These are phyloP conservation scores for Myotis yumanensis DNA, from an alignment of 2,113 vertebrate genomes.

Conservation along the genomic window DNA sequence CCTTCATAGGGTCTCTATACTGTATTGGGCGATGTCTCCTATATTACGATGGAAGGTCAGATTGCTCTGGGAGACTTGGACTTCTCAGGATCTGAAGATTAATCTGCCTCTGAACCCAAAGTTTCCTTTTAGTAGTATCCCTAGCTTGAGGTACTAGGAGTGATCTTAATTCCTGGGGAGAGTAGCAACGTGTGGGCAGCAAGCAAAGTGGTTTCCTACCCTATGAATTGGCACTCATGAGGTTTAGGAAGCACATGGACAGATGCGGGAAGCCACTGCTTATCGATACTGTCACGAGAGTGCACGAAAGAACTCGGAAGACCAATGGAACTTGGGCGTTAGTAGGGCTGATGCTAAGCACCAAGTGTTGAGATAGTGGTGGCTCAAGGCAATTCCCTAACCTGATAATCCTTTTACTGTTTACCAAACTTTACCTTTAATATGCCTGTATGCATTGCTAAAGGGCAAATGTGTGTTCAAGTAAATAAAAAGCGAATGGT, in stretches of 20 bases:
- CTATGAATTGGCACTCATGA: accelerated
- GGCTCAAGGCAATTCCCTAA: no score
- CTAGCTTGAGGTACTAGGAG: background rate
- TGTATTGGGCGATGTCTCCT: background rate
- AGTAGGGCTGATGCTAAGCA: no score
- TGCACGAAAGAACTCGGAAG: no score
- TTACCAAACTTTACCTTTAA: no score
- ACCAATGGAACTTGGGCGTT: no score
- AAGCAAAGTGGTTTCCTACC: background rate
- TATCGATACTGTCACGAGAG: no score
- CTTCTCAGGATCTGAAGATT: background rate
- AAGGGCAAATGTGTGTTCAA: no score
- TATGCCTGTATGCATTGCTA: no score
- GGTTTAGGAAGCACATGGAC: accelerated
- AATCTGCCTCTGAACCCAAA: background rate
- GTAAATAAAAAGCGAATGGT: no score
- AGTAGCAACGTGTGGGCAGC: background rate
- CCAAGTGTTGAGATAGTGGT: no score
- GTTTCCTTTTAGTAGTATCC: background rate
- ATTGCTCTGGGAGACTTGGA: background rate
- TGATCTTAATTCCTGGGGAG: background rate
- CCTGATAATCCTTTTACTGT: no score
- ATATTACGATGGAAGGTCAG: background rate
- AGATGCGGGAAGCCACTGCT: no score
- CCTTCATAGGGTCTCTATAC: background rate